Percentiles rank a stretch among this genome's conserved stretches.
These are phyloP conservation scores for Steinernema scapterisci DNA, from an alignment of 2,888 invertebrate species.

Conservation along the genomic window DNA sequence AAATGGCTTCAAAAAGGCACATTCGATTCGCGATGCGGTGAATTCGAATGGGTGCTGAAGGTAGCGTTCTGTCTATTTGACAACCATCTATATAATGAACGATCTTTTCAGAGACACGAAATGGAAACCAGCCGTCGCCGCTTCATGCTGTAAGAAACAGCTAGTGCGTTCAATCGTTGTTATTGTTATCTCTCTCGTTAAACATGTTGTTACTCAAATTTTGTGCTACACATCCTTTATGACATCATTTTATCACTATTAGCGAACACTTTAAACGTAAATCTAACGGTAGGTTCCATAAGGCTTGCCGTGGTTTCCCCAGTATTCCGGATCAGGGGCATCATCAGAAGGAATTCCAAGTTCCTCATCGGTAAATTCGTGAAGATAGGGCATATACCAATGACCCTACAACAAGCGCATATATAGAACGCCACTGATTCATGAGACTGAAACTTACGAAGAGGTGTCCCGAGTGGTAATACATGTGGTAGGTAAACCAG, in stretches of 20 bases:
- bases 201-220: background rate
- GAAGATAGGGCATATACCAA: slow-evolving; percentile 64
- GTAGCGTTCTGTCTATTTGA: slow-evolving; percentile 51
- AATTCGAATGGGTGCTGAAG: slow-evolving; percentile 88
- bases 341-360: slow-evolving; percentile 66
- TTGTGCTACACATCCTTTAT: background rate
- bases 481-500: slow-evolving; percentile 65
- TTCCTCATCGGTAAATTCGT: slow-evolving; percentile 66
- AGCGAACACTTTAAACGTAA: background rate
- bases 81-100: background rate
- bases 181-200: slow-evolving; percentile 22
- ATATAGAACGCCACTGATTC: background rate
- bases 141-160: slow-evolving; percentile 79
- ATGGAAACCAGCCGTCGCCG: slow-evolving; percentile 89
- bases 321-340: slow-evolving; percentile 65
- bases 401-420: slow-evolving; percentile 55
- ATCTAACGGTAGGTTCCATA: slow-evolving; percentile 60
- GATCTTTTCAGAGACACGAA: slow-evolving; percentile 83
- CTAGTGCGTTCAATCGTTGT: background rate
- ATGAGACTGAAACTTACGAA: slow-evolving; percentile 32
- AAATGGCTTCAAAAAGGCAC: slow-evolving; percentile 92
- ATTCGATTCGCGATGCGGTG: slow-evolving; percentile 93
- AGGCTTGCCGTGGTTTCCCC: slow-evolving; percentile 61
- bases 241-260: background rate
- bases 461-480: slow-evolving; percentile 54